These are phyloP conservation scores for Carassius carassius DNA, from an alignment of 2,113 vertebrate species.

Conservation along the genomic window DNA sequence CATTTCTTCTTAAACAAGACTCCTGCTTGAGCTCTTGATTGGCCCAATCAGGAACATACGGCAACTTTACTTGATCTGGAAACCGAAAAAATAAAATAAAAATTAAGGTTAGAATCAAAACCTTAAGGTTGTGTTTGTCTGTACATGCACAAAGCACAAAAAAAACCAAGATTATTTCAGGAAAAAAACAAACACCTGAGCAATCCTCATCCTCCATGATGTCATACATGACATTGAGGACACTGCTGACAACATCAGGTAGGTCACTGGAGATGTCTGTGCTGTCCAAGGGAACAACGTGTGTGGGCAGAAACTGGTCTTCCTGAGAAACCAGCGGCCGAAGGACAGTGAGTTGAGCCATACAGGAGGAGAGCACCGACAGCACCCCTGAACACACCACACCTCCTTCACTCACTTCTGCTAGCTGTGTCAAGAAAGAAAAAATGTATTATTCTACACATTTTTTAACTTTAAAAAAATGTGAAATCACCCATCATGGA, in stretches of 20 bases:
- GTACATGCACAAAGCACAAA: neutral
- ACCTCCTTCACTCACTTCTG: constrained; percentile 75
- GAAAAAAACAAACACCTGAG: constrained; percentile 41
- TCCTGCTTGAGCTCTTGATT: constrained; percentile 77
- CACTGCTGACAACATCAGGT: constrained; percentile 78
- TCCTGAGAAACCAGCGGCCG: constrained; percentile 50
- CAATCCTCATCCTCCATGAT: constrained; percentile 64
- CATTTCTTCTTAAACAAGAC: constrained; percentile 61
- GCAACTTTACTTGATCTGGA: constrained; percentile 48
- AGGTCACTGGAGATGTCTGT: constrained; percentile 65
- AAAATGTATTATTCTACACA: neutral
- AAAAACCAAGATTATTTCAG: neutral
- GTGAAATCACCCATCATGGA: neutral
- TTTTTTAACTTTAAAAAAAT: too few relatives aligned
- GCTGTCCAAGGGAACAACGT: constrained; percentile 39
- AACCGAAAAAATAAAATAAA: constrained; percentile 28
- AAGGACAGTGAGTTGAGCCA: constrained; percentile 82
- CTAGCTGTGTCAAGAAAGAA: constrained; percentile 72
- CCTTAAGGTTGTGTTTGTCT: neutral
- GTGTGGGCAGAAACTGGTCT: constrained; percentile 13
- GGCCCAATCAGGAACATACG: constrained; percentile 83
- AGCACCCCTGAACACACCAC: constrained; percentile 79
- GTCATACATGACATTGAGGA: constrained; percentile 74
- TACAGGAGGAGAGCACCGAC: constrained; percentile 74
- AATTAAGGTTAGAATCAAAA: neutral